These are phyloP conservation scores for Odontamblyopus lacepedii DNA, from an alignment of 2,797 vertebrate species.

Conservation along the genomic window DNA sequence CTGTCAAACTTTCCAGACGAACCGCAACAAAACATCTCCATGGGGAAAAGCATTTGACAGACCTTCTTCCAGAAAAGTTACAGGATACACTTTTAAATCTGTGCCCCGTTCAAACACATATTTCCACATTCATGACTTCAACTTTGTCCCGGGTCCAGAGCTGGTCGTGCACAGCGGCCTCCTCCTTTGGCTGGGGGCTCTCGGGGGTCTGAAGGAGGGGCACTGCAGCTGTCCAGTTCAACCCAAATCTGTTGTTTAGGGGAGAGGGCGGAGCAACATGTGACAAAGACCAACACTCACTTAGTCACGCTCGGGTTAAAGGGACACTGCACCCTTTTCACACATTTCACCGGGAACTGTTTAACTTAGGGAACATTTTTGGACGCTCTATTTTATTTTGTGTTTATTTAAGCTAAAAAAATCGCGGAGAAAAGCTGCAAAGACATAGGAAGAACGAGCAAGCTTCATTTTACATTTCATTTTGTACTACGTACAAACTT, in stretches of 20 bases:
- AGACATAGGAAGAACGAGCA: too few species aligned
- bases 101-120: conserved; percentile 18
- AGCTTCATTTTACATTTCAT: too few species aligned
- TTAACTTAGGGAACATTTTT: neutral
- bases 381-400: neutral
- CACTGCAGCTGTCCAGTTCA: conserved; percentile 74
- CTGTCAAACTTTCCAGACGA: too few species aligned
- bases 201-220: conserved; percentile 49
- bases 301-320: conserved; percentile 43
- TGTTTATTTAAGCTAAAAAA: neutral
- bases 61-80: too few species aligned
- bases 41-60: too few species aligned
- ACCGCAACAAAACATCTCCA: too few species aligned
- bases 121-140: conserved; percentile 44
- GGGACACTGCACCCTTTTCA: conserved; percentile 14
- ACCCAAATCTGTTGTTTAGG: conserved; percentile 73
- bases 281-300: conserved; percentile 56
- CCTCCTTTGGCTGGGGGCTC: conserved; percentile 40
- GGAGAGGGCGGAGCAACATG: conserved; percentile 64
- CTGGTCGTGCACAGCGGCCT: conserved; percentile 66
- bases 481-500: too few species aligned
- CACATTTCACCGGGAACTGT: neutral
- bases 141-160: conserved; percentile 43
- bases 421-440: too few species aligned
- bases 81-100: neutral